phyloP scores from a whole-genome alignment of 2,113 vertebrate genomes.

The Crypturellus undulatus region DNA sequence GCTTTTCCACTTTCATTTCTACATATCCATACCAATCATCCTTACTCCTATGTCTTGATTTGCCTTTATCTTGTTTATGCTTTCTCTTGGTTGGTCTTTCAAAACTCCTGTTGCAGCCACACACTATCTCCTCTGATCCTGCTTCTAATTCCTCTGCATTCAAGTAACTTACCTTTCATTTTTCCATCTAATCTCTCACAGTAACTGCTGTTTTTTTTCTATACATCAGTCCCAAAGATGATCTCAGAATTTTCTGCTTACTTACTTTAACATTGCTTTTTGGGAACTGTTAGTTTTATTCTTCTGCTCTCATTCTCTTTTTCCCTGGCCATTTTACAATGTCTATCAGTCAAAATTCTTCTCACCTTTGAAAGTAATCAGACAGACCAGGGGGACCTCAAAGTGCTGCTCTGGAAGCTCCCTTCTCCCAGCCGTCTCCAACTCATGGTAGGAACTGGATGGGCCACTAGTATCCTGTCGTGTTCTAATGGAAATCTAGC shows the following conservation, averaged over 20 bases:
- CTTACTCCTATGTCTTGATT: background rate
- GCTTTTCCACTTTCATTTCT: background rate
- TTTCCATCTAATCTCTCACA: background rate
- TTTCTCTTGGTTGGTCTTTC: background rate
- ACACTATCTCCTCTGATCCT: background rate
- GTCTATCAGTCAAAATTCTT: background rate
- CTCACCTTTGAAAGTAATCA: background rate
- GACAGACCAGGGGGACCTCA: background rate
- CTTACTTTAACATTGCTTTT: background rate
- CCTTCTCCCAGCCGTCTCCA: background rate
- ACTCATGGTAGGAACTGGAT: background rate
- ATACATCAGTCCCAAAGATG: fast-evolving
- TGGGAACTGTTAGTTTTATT: background rate
- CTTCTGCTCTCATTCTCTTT: background rate
- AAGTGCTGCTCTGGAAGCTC: background rate
- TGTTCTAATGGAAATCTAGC: background rate
- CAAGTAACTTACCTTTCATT: background rate
- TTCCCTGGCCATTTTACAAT: background rate
- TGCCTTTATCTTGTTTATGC: background rate
- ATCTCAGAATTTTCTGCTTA: background rate
- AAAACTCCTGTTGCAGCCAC: background rate
- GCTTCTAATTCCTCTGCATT: background rate
- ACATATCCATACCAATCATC: background rate
- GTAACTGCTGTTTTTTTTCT: background rate
- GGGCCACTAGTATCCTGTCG: background rate